phyloP scores from a whole-genome alignment of 2,888 invertebrate genomes.

The Creontiades dilutus region DNA sequence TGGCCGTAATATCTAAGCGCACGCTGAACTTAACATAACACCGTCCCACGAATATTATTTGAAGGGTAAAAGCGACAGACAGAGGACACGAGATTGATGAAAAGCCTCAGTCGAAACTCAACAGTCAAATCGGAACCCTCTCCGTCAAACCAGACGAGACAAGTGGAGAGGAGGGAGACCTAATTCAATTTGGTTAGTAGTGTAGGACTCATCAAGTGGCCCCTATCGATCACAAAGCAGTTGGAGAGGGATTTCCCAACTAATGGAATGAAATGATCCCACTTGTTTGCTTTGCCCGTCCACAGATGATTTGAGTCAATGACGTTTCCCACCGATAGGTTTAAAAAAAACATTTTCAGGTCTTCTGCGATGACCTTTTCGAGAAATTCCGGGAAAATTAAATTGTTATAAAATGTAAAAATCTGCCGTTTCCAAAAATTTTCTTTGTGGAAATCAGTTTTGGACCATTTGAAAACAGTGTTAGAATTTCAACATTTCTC shows the following conservation, averaged over 20 bases:
- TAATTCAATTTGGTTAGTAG: conserved; percentile 55
- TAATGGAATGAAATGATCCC: conserved; percentile 51
- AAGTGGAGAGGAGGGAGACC: neutral
- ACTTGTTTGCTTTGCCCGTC: conserved; percentile 54
- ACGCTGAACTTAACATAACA: too few relatives aligned
- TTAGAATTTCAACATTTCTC: too few relatives aligned
- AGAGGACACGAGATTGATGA: neutral
- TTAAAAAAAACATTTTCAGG: too few relatives aligned
- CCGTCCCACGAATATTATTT: too few relatives aligned
- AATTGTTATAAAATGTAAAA: too few relatives aligned
- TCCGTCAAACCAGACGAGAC: neutral
- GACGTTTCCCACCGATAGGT: neutral
- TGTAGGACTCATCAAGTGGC: conserved; percentile 46
- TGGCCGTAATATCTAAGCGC: too few relatives aligned
- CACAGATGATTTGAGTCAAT: neutral
- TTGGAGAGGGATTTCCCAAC: conserved; percentile 31
- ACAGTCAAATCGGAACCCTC: neutral
- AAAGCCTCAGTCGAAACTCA: neutral
- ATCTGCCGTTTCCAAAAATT: too few relatives aligned
- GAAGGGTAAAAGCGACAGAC: too few relatives aligned
- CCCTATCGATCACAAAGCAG: conserved; percentile 34
- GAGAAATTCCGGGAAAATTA: too few relatives aligned
- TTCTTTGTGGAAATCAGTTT: too few relatives aligned
- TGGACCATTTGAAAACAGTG: too few relatives aligned
- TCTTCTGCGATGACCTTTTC: too few relatives aligned